Evolutionary conservation across 2,797 vertebrate species (phyloP).

Genomic region (Masticophis lateralis): DNA sequence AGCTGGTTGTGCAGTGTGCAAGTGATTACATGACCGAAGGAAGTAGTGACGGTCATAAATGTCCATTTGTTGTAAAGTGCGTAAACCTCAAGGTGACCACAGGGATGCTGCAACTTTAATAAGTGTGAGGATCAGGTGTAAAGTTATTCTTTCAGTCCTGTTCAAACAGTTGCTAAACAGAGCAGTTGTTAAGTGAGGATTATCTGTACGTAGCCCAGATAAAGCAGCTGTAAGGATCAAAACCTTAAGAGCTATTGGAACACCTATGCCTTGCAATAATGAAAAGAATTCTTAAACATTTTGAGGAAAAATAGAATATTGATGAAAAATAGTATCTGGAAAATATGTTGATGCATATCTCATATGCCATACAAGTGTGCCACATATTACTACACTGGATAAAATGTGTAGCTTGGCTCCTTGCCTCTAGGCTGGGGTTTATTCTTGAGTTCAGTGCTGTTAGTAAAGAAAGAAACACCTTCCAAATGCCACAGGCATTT

Average conservation of each 20-base stretch:
- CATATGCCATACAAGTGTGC: background rate
- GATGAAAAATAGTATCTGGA: background rate
- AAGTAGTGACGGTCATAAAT: background rate
- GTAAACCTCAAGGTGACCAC: background rate
- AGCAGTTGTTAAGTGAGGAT: background rate
- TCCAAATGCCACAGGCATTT: background rate
- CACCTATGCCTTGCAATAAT: background rate
- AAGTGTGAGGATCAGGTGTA: background rate
- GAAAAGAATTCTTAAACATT: background rate
- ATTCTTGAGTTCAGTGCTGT: background rate
- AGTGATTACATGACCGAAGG: background rate
- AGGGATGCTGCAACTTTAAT: background rate
- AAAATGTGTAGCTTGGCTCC: background rate
- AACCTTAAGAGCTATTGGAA: background rate
- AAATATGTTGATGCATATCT: background rate
- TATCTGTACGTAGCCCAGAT: background rate
- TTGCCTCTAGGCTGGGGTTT: too few relatives aligned
- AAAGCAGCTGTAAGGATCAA: background rate
- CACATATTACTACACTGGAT: background rate
- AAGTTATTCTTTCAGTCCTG: background rate
- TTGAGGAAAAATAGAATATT: background rate
- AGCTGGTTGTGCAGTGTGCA: background rate
- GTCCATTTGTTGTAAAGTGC: background rate
- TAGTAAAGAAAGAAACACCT: background rate
- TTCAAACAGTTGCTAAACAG: background rate